Base-by-base conservation (phyloP, 2,113 vertebrate genomes). In the Redunca redunca region DNA sequence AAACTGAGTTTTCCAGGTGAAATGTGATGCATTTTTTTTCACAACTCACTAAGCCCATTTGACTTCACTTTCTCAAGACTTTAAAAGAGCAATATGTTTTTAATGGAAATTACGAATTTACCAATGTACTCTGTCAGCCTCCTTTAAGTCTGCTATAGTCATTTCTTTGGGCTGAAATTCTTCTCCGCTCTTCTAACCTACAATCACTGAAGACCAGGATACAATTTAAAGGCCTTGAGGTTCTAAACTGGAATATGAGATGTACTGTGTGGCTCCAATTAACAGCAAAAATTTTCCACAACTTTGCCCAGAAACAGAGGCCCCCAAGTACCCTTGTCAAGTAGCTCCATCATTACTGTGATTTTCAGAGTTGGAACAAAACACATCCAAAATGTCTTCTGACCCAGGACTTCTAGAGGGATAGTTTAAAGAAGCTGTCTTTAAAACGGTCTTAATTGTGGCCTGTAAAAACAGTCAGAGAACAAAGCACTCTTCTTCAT, bases 171-270 rank as follows among this genome's bases (percentile, higher is more conserved):
- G 92, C 36, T 97, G 91, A 93, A 74, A 48, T 71, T 0, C 3
- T 16, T 15, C 64, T 80, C 48, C 89, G 52, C 33, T 96, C 93
- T 95, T 60, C 57, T 67, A 96, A 55, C 77, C 91, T 97, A 89
- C 91, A 97, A 48, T 98, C 91, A 97, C 5, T 85, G 53, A 95
- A 93, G 96, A 46, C 58, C 88, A 94, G 83, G n/a, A 64, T 82
- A 87, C 43, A 92, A 97, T 96, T 95, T 95, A 58, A 96, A 97
- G 53, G 85, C 16, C 60, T 81, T 95, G 21, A 90, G 9, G 87
- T 80, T 85, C 94, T 93, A 90, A 97, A 84, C 13, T 92, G 64
- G 64, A 97, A 7, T 81, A 87, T 87, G 30, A 90, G 98, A 98
- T 52, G 17, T 53, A 91, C 46, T 80, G 36, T 62, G 33, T 46